Conservation (phyloP, 2,113 vertebrate genomes). For the Syngnathus typhle region DNA sequence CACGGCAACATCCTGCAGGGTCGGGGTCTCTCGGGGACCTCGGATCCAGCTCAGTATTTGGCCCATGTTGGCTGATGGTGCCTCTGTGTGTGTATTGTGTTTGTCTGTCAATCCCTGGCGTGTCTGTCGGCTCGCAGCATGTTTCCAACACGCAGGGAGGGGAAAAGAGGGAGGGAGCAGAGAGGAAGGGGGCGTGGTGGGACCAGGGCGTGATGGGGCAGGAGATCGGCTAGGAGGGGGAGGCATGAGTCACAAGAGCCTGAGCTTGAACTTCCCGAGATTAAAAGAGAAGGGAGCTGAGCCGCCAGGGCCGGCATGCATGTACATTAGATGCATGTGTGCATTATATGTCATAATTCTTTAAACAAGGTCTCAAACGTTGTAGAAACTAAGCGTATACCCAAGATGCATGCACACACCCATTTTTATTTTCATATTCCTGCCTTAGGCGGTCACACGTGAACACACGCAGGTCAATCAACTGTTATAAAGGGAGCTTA, state of each 20-base stretch:
- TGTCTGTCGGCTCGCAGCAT: slow-evolving; percentile 53
- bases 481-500: slow-evolving; percentile 18
- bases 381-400: background rate
- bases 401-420: slow-evolving; percentile 19
- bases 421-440: slow-evolving; percentile 11
- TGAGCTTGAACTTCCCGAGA: background rate
- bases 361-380: background rate
- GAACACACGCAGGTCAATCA: background rate
- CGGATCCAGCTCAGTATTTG: slow-evolving; percentile 71
- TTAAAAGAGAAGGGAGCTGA: slow-evolving; percentile 5
- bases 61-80: slow-evolving; percentile 62
- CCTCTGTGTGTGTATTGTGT: slow-evolving; percentile 24
- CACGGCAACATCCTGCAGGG: slow-evolving; percentile 62
- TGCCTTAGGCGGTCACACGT: slow-evolving; percentile 20
- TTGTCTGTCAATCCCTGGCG: slow-evolving; percentile 45
- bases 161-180: slow-evolving; percentile 2
- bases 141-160: slow-evolving; percentile 47
- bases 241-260: slow-evolving; percentile 26
- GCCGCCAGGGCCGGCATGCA: slow-evolving; percentile 11
- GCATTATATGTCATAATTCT: background rate
- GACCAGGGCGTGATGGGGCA: slow-evolving; percentile 25
- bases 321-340: background rate
- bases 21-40: slow-evolving; percentile 50
- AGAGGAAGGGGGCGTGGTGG: slow-evolving; percentile 9
- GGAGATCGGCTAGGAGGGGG: slow-evolving; percentile 17